Evolutionary conservation across 2,797 vertebrate genomes (phyloP), one percentile per base, ranked within the genome.

Genomic region (Dicrostonyx torquatus): DNA sequence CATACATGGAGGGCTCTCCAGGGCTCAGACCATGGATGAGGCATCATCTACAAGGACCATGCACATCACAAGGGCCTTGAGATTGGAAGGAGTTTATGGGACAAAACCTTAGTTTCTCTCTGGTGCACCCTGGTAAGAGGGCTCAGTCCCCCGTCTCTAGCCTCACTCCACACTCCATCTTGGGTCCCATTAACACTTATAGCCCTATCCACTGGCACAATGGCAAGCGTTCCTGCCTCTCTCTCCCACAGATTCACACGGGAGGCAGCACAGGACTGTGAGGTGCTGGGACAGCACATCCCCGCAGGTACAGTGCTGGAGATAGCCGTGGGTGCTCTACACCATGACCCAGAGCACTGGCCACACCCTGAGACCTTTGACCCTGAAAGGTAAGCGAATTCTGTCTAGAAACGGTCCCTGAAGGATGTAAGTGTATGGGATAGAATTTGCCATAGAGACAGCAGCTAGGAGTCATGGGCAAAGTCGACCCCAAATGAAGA

Each of bases 341-440:
- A 99, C 98, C 97, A 98, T 0, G 98, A 99, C 96, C 99, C 99
- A 0, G 98, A 99, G 64, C 94, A 99, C 97, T 99, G 99, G 99
- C 98, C 99, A 0, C 98, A 99, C 86, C 99, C 99, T 0, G 98
- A 99, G 93, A 98, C 97, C 95, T 99, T 99, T 97, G 98, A 99
- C 94, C 99, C 99, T 0, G 99, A 99, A 96, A 99, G 99, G 99
- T 99, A 96, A 0, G 91, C 20, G n/a, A 58, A 55, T 87, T 5
- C 18, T 24, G 3, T 24, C 45, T 34, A 34, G 4, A n/a, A n/a
- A 68, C 13, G 12, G 83, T 22, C 10, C 48, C 2, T 1, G 2
- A 68, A 43, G n/a, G 4, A 45, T 20, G 0, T 20, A 29, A 66
- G 26, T 11, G 7, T 34, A 5, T 43, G 53, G 37, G 5, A 29